Evolutionary conservation across 2,888 invertebrate species (phyloP), one percentile per base, ranked within the genome.

Genomic region (Patella pellucida): DNA sequence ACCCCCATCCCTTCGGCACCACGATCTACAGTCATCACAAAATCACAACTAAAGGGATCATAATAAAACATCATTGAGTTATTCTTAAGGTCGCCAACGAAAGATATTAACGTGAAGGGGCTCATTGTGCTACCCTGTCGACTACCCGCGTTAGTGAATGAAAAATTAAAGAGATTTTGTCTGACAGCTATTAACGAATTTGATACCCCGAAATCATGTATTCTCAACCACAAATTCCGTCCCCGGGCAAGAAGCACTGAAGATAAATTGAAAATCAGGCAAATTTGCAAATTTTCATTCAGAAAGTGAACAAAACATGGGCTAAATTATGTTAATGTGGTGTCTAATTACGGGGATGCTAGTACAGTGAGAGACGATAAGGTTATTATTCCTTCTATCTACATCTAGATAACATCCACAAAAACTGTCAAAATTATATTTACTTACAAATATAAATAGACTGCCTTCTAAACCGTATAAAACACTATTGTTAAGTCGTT

Each of bases 101-200:
- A 62, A 19, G 23, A 23, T 62, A 62, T 62, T 62, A 62, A 62
- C 62, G 62, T 62, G 62, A 62, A 62, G 62, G 62, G 62, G 14
- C 14, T 14, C 19, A 62, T 62, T 62, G 62, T 62, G 62, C 23
- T 23, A 23, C 62, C 62, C 23, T 62, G 62, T 23, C 62, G 62
- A 23, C 19, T 62, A 23, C 62, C 62, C 19, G 62, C 23, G 23
- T 62, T 62, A 62, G 23, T 62, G 62, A 62, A 62, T 62, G 62
- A 15, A 62, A 41, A 23, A 23, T 62, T 62, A 62, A 62, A 62
- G 62, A 23, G 62, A 62, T 62, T 62, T 62, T 62, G 19, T 19
- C 19, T 62, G 62, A 62, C 62, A 62, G 62, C 62, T 62, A 62
- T 62, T 62, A 23, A 62, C 19, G 62, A 62, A 62, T 62, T 62